Conservation (phyloP, 2,113 vertebrate genomes). For the Acrocephalus kingi region DNA sequence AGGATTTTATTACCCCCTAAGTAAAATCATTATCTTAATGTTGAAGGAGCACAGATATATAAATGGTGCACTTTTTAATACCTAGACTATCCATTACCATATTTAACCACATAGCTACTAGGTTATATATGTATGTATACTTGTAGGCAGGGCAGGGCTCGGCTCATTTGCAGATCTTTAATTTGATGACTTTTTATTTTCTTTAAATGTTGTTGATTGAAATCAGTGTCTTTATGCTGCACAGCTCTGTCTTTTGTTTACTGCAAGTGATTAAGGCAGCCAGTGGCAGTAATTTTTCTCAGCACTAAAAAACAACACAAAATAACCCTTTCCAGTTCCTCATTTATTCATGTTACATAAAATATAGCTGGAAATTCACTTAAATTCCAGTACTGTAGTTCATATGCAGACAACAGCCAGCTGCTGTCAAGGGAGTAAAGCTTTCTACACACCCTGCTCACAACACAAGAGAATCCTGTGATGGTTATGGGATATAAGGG, state of each 20-base stretch:
- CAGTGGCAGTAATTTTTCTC: not conserved
- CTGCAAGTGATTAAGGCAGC: not conserved
- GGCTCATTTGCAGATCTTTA: not conserved
- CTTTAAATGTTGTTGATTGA: not conserved
- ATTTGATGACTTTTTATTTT: not conserved
- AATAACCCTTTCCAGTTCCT: not conserved
- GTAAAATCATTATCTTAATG: not conserved
- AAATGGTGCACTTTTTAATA: not conserved
- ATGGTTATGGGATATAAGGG: not conserved
- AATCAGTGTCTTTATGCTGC: not conserved
- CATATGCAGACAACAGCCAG: not conserved
- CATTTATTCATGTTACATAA: not conserved
- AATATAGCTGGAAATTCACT: not conserved
- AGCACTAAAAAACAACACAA: not conserved
- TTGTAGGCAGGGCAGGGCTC: not conserved
- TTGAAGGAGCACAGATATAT: not conserved
- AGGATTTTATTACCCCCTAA: not conserved
- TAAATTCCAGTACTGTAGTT: not conserved
- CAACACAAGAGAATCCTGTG: rapidly evolving
- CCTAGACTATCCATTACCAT: not conserved
- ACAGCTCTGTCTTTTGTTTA: not conserved
- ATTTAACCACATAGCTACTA: not conserved
- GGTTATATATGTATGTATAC: too few relatives aligned
- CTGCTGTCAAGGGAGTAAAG: not conserved
- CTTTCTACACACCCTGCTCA: not conserved